Base-by-base conservation (phyloP, 2,113 vertebrate species). In the Oryzias curvinotus region DNA sequence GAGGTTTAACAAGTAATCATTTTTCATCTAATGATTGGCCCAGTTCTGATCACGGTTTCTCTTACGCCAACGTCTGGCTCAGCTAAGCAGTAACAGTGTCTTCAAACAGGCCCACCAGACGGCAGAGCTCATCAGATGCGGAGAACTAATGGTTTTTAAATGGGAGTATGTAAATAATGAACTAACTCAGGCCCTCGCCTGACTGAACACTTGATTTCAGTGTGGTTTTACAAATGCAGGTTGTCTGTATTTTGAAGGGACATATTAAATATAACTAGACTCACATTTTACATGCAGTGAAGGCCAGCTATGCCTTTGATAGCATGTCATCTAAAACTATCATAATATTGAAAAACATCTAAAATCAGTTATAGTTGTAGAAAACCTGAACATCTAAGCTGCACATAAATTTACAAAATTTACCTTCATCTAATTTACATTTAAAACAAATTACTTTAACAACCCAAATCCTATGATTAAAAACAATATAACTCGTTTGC, bases 61-160 rank as follows among this genome's bases (percentile, higher is more conserved):
- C 65, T 72, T 47, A 64, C 44, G 67, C 65, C 75, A 80, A 51
- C 16, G 75, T 57, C 71, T 72, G 57, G 71, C 80, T 80, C 69
- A 74, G 71, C 62, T 64, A 47, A 48, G 65, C 60, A 58, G 51
- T 62, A 49, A 55, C 78, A 77, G 62, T 16, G 52, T 59, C 69
- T 77, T 86, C 71, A 78, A 72, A 76, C 45, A 14, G 63, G 55
- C 53, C 58, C 10, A 44, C 51, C 70, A 82, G 67, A 54, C 55
- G 48, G 68, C 62, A 74, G 68, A 1, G 6, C 65, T 70, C 52
- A 50, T 80, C 76, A 73, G 77, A 84, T 75, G 65, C 50, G 53
- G 14, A 36, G 71, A 68, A 78, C 70, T 74, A 73, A 82, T 80
- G 56, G 60, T 45, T 85, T 73, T 69, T 76, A 45, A 61, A 65